Evolutionary conservation across 2,797 vertebrate genomes (phyloP).

Genomic region (Diceros bicornis): DNA sequence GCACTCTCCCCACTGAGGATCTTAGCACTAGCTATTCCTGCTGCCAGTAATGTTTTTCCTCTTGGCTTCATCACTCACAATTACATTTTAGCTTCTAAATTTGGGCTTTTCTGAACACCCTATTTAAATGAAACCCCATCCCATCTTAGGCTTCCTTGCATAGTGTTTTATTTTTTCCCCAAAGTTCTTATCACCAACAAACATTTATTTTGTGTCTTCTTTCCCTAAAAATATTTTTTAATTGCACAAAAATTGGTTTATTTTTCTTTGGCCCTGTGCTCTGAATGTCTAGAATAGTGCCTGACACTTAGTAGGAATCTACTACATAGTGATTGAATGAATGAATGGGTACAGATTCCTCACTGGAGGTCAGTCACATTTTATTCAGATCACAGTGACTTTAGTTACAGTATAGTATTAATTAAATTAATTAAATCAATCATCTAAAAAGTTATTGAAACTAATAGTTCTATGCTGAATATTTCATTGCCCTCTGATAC

Average conservation of each 20-base stretch:
- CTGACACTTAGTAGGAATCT: background rate
- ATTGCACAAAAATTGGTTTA: background rate
- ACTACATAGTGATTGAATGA: background rate
- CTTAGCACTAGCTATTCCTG: background rate
- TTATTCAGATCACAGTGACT: background rate
- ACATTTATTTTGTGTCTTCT: background rate
- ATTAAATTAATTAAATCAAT: conserved; percentile 33
- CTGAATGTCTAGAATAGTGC: background rate
- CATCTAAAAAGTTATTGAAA: conserved; percentile 6
- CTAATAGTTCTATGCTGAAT: background rate
- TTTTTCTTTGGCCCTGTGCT: background rate
- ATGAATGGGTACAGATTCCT: background rate
- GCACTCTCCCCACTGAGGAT: background rate
- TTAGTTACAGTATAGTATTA: background rate
- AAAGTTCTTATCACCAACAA: background rate
- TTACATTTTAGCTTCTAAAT: background rate
- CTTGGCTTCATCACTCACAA: background rate
- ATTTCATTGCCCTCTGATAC: background rate
- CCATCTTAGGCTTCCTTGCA: background rate
- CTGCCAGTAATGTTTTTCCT: background rate
- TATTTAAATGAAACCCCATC: background rate
- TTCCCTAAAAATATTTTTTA: background rate
- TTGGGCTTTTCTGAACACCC: background rate
- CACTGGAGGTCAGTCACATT: background rate
- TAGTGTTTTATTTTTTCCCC: background rate